Base-by-base conservation (phyloP, 2,888 invertebrate genomes). In the Microdon myrmicae region DNA sequence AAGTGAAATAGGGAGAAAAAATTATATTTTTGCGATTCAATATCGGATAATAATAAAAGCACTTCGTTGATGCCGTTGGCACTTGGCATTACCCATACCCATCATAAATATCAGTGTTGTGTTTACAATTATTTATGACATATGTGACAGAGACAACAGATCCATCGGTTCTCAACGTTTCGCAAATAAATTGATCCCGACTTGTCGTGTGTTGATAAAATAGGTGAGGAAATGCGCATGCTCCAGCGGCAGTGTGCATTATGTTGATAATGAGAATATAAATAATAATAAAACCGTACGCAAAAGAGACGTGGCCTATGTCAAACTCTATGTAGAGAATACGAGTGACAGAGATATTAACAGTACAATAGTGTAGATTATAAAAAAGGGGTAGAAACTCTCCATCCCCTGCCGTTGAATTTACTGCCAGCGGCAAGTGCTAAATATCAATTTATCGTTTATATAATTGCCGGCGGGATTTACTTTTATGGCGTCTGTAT, bases 111-210 rank as follows among this genome's bases (percentile, higher is more conserved):
- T 37, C 43, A 60, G 60, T 68, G 67, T 69, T 68, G 58, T 70
- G 69, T 70, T 69, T 69, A 70, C 69, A 70, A 70, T 69, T 66
- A 61, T 67, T 70, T 70, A 70, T 70, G 70, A 70, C 70, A 70
- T 70, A 53, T 69, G 60, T 43, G 59, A 68, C 67, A 61, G 69
- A 67, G 68, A 69, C 43, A 32, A 31, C 45, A 34, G 22, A 23
- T 17, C 4, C 9, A 25, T 19, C 25, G 7, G 16, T 8, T 39
- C 45, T 41, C 23, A 31, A 49, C 43, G 53, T 28, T 49, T 51
- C 55, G 25, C 9, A 31, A 32, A 53, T 35, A 48, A 38, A 38
- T 31, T 29, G 23, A 44, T n/a, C 20, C 29, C 34, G 19, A 29
- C 35, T 39, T 45, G 51, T 67, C 39, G 38, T 60, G 45, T 58